Base-by-base conservation (phyloP, 53 echinoderm and acorn worm genomes). In the Patiria pectinifera region DNA sequence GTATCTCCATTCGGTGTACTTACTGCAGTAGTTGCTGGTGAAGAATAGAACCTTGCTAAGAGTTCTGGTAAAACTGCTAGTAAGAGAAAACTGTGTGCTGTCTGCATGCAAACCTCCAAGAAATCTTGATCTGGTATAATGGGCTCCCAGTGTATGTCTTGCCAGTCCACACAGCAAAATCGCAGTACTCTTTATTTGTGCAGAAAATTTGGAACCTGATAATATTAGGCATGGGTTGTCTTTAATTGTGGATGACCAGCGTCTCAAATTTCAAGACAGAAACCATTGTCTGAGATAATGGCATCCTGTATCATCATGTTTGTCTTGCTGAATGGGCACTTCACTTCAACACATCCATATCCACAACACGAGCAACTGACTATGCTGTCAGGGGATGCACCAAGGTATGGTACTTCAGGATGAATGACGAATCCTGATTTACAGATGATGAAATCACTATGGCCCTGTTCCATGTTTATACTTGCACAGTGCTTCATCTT, bases 101-200 rank as follows among this genome's bases (percentile, higher is more conserved):
- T 71, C 18, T 71, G 18, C 22, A 71, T 21, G 22, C 66, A 71
- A 71, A 71, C 4, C 8, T 71, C 71, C 80, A 48, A 94, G 76
- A 91, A 85, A 60, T 59, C 70, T 63, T 61, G 16, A 85, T 86
- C 87, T 21, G 87, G 86, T 26, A 19, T 12, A 44, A 94, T 94
- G 26, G 82, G 76, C 74, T 94, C 94, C 66, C 58, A 78, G 43
- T 91, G 86, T 6, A 86, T 16, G 11, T 92, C 87, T 76, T 82
- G 63, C 49, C 59, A 22, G 94, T 92, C 91, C 92, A 94, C 23
- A 94, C n/a, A 35, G 91, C 94, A 94, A 92, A 94, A 82, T 94
- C 94, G 26, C 92, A 92, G 71, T 71, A 85, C 14, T 92, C 76
- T 48, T 23, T 75, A 66, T 59, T 44, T 43, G 69, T 66, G 60